These are phyloP conservation scores for Stenotaenia linearis DNA, from an alignment of 2,888 invertebrate genomes.

Conservation along the genomic window DNA sequence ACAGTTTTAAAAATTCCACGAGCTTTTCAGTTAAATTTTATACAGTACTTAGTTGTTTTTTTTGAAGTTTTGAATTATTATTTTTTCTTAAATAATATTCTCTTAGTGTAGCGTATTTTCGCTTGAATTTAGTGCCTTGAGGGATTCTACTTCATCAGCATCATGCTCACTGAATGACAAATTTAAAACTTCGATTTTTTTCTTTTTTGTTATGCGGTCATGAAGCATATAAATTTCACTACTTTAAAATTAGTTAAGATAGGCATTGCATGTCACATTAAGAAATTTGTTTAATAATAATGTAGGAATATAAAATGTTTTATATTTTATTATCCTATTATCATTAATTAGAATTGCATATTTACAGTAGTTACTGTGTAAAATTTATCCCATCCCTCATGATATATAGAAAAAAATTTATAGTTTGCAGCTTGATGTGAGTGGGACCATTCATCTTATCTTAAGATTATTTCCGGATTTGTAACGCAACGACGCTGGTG, in stretches of 20 bases:
- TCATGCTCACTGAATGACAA: conserved; percentile 26
- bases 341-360: neutral
- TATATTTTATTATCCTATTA: neutral
- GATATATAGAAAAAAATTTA: neutral
- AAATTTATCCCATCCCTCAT: no score
- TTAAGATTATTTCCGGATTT: neutral
- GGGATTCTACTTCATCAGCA: conserved; percentile 12
- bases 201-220: neutral
- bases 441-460: neutral
- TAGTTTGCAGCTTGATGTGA: neutral
- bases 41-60: neutral
- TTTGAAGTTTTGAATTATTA: neutral
- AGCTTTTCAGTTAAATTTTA: no score
- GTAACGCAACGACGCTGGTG: neutral
- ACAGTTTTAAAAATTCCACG: no score
- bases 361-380: neutral
- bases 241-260: neutral
- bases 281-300: neutral
- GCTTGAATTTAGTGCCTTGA: neutral
- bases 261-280: neutral
- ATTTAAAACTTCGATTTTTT: conserved; percentile 14
- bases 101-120: neutral
- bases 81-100: neutral
- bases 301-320: neutral
- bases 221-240: neutral